Percentiles rank a stretch among this genome's conserved stretches.
phyloP scores from a whole-genome alignment of 2,888 invertebrate genomes.

The Drosophila stalkeri region DNA sequence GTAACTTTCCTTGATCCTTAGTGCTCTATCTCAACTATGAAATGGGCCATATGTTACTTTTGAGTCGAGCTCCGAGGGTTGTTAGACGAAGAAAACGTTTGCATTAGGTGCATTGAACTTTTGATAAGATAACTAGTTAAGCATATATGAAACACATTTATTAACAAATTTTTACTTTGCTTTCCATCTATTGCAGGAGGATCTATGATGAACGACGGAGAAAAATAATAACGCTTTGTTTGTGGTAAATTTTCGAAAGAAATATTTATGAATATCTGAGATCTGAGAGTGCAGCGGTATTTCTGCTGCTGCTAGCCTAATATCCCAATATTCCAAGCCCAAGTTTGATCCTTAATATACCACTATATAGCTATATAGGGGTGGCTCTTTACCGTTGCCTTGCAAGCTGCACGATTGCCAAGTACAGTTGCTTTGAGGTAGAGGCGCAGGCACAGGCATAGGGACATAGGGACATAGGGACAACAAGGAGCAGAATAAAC shows the following conservation, averaged over 20 bases:
- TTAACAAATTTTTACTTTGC: conserved; percentile 20
- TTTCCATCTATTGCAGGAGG: conserved; percentile 76
- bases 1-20: conserved; percentile 54
- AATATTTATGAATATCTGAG: background rate
- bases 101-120: conserved; percentile 74
- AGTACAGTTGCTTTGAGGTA: conserved; percentile 61
- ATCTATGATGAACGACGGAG: conserved; percentile 84
- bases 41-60: conserved; percentile 63
- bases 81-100: conserved; percentile 30
- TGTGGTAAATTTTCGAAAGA: conserved; percentile 74
- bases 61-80: conserved; percentile 42
- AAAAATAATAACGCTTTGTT: conserved; percentile 84
- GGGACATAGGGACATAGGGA: conserved; percentile 13
- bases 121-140: conserved; percentile 11
- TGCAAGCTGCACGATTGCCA: conserved; percentile 66
- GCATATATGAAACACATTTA: background rate
- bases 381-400: conserved; percentile 64
- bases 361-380: conserved; percentile 50
- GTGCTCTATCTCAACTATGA: conserved; percentile 31
- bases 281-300: conserved; percentile 52
- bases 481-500: conserved; percentile 14
- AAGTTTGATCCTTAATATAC: conserved; percentile 55
- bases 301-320: conserved; percentile 19
- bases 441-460: conserved; percentile 17
- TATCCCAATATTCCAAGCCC: conserved; percentile 40